Evolutionary conservation across 2,888 invertebrate species (phyloP), one percentile per base, ranked within the genome.

Genomic region (Homarus gammarus): DNA sequence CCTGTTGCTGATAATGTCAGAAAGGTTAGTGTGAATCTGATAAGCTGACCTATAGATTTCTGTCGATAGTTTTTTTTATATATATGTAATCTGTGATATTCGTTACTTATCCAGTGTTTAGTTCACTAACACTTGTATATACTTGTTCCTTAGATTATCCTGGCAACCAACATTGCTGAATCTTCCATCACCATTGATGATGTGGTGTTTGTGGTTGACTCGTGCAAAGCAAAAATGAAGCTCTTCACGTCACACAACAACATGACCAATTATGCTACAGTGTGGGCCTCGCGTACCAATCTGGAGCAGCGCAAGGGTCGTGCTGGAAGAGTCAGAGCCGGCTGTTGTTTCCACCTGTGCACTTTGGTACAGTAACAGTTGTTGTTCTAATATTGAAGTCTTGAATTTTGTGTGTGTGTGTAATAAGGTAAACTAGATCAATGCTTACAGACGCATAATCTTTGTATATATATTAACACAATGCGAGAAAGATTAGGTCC

Each of bases 121-220:
- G 56, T 56, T 56, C 10, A 18, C 10, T 15, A 56, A 56, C 12
- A 56, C 12, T 56, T 10, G n/a, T n/a, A n/a, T n/a, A n/a, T 77
- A 51, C 8, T 56, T 72, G 22, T 64, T 75, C 72, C 94, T 0
- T 94, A 97, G 97, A 97, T 99, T 86, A 99, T 99, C 93, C 94
- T 99, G 27, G 97, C 99, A 0, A 99, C 99, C 2, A 99, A 99
- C 94, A 99, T 99, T 93, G 99, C 99, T 0, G 99, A 99, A 94
- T 98, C 99, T 0, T 98, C 98, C 8, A 97, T 99, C 92, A 99
- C 99, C 0, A 99, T 99, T 92, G 97, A 99, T 94, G 99, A 99
- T 93, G 98, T 99, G 1, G 99, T 99, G 0, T 99, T 97, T 94
- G 99, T 99, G 0, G 97, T 99, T 90, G 99, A 99, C 94, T 97